Conservation (phyloP, 1,140 invertebrate species). For the Microvelia longipes region DNA sequence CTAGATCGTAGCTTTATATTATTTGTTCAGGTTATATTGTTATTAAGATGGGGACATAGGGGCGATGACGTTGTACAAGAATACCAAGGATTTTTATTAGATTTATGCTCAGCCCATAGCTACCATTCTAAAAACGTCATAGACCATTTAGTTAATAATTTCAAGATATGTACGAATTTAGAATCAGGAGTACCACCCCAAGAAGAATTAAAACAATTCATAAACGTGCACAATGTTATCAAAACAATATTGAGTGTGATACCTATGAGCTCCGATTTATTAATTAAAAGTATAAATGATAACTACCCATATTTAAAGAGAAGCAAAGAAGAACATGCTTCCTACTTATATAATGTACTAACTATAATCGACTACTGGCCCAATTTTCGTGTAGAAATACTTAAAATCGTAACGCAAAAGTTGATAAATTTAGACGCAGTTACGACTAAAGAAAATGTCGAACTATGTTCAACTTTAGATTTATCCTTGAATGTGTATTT, state of each 20-base stretch:
- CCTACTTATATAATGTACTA: slow-evolving; percentile 21
- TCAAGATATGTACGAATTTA: slow-evolving; percentile 37
- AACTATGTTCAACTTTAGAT: neutral
- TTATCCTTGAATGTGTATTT: neutral
- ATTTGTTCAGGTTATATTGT: slow-evolving; percentile 43
- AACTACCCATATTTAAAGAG: slow-evolving; percentile 47
- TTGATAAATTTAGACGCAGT: slow-evolving; percentile 25
- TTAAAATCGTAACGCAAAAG: slow-evolving; percentile 50
- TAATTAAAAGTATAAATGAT: slow-evolving; percentile 35
- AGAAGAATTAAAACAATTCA: slow-evolving; percentile 32
- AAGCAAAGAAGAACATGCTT: slow-evolving; percentile 27
- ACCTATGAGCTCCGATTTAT: slow-evolving; percentile 39
- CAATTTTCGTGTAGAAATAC: slow-evolving; percentile 37
- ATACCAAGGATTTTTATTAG: slow-evolving; percentile 43
- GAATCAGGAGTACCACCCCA: slow-evolving; percentile 29
- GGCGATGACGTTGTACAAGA: slow-evolving; percentile 32
- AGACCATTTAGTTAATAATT: slow-evolving; percentile 37
- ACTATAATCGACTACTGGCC: slow-evolving; percentile 46
- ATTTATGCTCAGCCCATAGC: slow-evolving; percentile 44
- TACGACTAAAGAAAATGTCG: neutral
- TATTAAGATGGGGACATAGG: slow-evolving; percentile 39
- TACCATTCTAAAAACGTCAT: slow-evolving; percentile 42
- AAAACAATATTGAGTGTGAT: slow-evolving; percentile 38
- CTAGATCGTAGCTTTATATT: slow-evolving; percentile 37
- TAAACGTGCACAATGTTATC: slow-evolving; percentile 40